Evolutionary conservation across 2,113 vertebrate species (phyloP).

Genomic region (Bufo bufo): DNA sequence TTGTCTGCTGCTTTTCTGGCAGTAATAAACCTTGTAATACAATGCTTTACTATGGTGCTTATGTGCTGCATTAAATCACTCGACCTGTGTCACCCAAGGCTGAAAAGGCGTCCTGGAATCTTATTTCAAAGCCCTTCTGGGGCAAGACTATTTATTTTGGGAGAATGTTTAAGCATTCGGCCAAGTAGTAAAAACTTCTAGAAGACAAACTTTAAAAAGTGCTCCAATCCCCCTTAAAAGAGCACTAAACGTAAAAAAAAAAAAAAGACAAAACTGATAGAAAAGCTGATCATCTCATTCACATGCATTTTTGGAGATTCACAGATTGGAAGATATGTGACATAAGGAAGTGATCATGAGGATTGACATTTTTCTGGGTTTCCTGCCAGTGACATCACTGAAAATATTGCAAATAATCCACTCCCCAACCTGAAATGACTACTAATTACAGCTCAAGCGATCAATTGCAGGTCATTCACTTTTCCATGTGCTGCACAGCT

Average conservation of each 20-base stretch:
- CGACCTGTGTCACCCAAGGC: background rate
- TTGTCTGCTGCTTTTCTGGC: background rate
- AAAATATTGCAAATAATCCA: background rate
- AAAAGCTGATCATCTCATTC: no score
- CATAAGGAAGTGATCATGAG: background rate
- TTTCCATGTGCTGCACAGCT: background rate
- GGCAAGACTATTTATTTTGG: background rate
- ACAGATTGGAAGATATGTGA: background rate
- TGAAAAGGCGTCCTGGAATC: background rate
- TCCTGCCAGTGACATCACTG: background rate
- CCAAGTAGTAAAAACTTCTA: background rate
- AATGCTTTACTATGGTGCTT: background rate
- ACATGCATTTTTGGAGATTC: background rate
- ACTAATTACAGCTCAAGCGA: background rate
- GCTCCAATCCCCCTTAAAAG: background rate
- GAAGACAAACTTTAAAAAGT: background rate
- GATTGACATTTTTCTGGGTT: background rate
- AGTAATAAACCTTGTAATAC: background rate
- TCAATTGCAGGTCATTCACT: background rate
- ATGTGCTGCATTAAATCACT: constrained; percentile 5
- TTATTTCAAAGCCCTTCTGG: background rate
- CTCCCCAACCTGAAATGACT: background rate
- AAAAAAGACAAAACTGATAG: no score
- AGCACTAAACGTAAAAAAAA: no score
- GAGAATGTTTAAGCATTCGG: background rate